Base-by-base conservation (phyloP, 2,888 invertebrate genomes). In the Sepioteuthis lessoniana region DNA sequence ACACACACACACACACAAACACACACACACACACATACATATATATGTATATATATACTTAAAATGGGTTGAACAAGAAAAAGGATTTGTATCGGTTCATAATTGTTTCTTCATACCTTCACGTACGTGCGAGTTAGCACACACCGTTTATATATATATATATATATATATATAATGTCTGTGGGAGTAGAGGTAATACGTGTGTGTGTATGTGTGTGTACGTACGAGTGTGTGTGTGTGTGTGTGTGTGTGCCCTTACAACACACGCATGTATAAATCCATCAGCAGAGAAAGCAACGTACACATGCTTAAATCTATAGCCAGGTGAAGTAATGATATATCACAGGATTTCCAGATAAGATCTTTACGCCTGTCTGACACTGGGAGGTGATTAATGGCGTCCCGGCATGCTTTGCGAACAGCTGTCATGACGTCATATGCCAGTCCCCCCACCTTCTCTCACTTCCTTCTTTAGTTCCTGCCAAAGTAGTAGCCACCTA, bases 311-410 rank as follows among this genome's bases (percentile, higher is more conserved):
- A 76, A n/a, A 76, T n/a, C n/a, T 76, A 76, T 76, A 13, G n/a
- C n/a, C 76, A 76, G 35, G 76, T 76, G 76, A 76, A 76, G 76
- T 76, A 76, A 76, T 76, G 76, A 76, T 76, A 76, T 76, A 76
- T 76, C n/a, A 76, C 76, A 76, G n/a, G n/a, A 76, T 76, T 76
- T 76, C n/a, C 76, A 76, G n/a, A 76, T 76, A 10, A 76, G 35
- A 76, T 76, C 76, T 76, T 76, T 76, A 76, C 76, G 76, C 76
- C n/a, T 76, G 76, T 76, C 76, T 76, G 76, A 76, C 76, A 76
- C 35, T 76, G 76, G 76, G 76, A 76, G 76, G 76, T 76, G 76
- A 76, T 76, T 76, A 76, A 76, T 76, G 76, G 76, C n/a, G 76
- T 35, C 76, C 76, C 76, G 76, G 76, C 76, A 76, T 76, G 76